A percentile compares a stretch with the other conserved stretches of the same genome.
phyloP scores from a whole-genome alignment of 2,888 invertebrate species.

The Metopia argyrocephala region DNA sequence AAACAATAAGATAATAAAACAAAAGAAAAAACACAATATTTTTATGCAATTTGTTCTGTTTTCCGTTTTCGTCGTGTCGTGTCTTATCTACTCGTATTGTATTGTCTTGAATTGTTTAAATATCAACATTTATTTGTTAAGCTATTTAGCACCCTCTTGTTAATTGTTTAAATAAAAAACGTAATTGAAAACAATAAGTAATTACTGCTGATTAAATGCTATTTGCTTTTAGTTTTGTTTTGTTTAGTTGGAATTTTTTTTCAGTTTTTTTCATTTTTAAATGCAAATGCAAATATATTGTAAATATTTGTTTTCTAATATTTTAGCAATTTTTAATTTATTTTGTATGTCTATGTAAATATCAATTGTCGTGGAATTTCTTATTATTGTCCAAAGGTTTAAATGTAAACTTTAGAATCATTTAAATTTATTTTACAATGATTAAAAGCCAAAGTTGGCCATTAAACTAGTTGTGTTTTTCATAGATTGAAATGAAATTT shows the following conservation, averaged over 20 bases:
- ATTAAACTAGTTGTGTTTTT: too few species aligned
- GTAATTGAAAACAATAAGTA: neutral
- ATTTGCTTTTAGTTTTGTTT: too few species aligned
- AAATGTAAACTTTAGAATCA: too few species aligned
- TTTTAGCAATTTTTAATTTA: neutral
- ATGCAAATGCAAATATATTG: neutral
- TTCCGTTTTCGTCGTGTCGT: neutral
- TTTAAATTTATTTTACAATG: too few species aligned
- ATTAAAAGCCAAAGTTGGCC: too few species aligned
- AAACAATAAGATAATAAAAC: too few species aligned
- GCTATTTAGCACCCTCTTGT: neutral
- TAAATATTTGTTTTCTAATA: neutral
- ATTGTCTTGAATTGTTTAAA: neutral
- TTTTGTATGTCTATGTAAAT: too few species aligned
- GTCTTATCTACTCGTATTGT: neutral
- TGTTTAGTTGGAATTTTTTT: neutral
- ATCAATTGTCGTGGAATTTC: too few species aligned
- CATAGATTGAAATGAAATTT: too few species aligned
- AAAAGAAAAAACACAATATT: too few species aligned
- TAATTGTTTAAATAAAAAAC: neutral
- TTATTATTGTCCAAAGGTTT: too few species aligned
- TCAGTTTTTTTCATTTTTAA: neutral
- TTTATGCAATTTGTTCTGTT: neutral
- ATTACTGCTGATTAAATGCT: neutral
- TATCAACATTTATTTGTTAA: neutral